Evolutionary conservation across 2,888 invertebrate genomes (phyloP), one percentile per base, ranked within the genome.

Genomic region (Stenodema calcarata): DNA sequence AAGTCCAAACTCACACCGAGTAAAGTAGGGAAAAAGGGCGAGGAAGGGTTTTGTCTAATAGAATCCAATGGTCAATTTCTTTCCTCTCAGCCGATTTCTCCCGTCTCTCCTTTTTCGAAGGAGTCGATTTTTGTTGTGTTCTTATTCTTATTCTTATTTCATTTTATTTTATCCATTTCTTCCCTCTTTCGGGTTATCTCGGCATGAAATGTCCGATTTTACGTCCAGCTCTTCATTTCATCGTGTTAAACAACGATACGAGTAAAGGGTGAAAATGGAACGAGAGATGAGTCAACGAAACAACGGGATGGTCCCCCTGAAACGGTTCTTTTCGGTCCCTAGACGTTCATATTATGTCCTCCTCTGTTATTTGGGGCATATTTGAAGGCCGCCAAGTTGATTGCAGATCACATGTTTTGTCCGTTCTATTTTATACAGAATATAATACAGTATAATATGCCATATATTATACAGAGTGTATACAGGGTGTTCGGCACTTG

Each of bases 31-130:
- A 30, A n/a, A n/a, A 69, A 12, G 50, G 69, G 12, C n/a, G 83
- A 12, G 42, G 44, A 2, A 16, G 70, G 70, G 73, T 70, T 70
- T 44, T 54, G 86, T 86, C 86, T 86, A 86, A 86, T 86, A 86
- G 86, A 86, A 86, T 86, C 86, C 81, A 81, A 86, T 86, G 86
- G 86, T 86, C 86, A 86, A 86, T 86, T 86, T 44, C 81, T 86
- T 86, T 62, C 62, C 62, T 62, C 18, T 62, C 62, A 62, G 18
- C 62, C 62, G 62, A 50, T 50, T 50, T 50, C 50, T n/a, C n/a
- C 44, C 11, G 11, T 16, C 44, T 44, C 16, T 86, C 80, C 80
- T 80, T 6, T 75, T 69, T 11, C 12, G 18, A 69, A 18, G 44
- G 16, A 1, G 1, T 1, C 44, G 7, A 28, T 12, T 28, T 4